phyloP scores from a whole-genome alignment of 2,113 vertebrate species.

The Ancistrus triradiatus region DNA sequence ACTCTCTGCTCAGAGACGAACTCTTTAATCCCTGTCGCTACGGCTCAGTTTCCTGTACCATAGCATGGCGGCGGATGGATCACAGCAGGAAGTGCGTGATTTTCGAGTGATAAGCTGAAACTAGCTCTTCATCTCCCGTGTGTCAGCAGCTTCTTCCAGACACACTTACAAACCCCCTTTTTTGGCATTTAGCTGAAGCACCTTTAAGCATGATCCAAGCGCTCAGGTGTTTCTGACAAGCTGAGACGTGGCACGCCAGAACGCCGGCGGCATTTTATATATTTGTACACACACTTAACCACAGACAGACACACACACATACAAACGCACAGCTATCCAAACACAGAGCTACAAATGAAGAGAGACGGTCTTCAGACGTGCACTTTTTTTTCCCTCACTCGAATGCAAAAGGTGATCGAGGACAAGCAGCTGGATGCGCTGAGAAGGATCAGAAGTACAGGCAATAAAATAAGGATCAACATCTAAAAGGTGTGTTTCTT shows the following conservation, averaged over 20 bases:
- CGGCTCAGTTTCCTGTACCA: too few species aligned
- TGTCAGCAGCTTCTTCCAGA: neutral
- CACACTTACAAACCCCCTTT: neutral
- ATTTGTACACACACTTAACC: neutral
- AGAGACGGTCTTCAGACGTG: too few species aligned
- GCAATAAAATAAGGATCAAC: too few species aligned
- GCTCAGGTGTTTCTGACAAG: constrained; percentile 15
- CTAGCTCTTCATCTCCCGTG: too few species aligned
- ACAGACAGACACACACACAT: constrained; percentile 9
- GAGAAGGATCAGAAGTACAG: too few species aligned
- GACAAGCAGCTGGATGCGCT: too few species aligned
- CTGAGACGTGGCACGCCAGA: constrained; percentile 3
- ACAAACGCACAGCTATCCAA: neutral
- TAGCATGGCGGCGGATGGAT: too few species aligned
- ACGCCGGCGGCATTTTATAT: constrained; percentile 9
- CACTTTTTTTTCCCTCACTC: neutral
- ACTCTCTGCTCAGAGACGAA: too few species aligned
- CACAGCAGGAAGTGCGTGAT: too few species aligned
- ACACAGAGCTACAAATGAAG: neutral
- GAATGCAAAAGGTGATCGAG: neutral
- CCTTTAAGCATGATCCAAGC: constrained; percentile 5
- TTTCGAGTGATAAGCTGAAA: too few species aligned
- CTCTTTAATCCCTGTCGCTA: too few species aligned
- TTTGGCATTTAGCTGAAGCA: constrained; percentile 13
- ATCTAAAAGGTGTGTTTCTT: too few species aligned